Percentiles rank a stretch among this genome's conserved stretches.
phyloP scores from a whole-genome alignment of 2,888 invertebrate species.

The Schizotus pectinicornis region DNA sequence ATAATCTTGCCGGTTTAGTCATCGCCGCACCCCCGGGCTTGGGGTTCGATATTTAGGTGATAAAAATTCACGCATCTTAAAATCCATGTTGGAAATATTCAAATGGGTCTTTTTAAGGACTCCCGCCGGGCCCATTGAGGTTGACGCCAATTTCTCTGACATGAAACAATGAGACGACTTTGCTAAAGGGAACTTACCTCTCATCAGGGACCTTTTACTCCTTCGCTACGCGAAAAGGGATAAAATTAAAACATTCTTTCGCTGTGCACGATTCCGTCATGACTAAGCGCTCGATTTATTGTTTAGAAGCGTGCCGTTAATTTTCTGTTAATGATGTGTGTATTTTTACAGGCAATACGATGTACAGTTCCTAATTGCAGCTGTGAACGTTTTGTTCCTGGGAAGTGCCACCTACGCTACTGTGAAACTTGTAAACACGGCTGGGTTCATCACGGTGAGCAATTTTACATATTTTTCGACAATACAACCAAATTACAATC shows the following conservation, averaged over 20 bases:
- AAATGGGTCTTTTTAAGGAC: conserved; percentile 62
- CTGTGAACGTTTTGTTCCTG: conserved; percentile 74
- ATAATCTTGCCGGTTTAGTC: conserved; percentile 44
- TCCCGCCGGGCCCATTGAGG: conserved; percentile 59
- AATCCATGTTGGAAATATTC: conserved; percentile 65
- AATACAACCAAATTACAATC: neutral
- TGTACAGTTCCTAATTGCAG: conserved; percentile 71
- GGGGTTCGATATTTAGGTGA: conserved; percentile 57
- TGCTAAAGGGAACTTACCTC: conserved; percentile 48
- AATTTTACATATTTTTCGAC: conserved; percentile 11
- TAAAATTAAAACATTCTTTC: conserved; percentile 44
- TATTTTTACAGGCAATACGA: conserved; percentile 65
- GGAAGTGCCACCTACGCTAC: conserved; percentile 69
- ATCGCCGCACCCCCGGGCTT: conserved; percentile 42
- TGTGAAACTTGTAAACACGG: conserved; percentile 76
- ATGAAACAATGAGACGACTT: conserved; percentile 58
- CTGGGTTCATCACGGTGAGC: conserved; percentile 79
- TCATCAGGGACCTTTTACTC: conserved; percentile 49
- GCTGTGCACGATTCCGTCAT: conserved; percentile 17
- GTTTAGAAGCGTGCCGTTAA: conserved; percentile 22
- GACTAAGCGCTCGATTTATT: conserved; percentile 30
- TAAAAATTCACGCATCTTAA: conserved; percentile 62
- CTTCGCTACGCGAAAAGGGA: conserved; percentile 46
- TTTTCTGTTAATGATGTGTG: conserved; percentile 31
- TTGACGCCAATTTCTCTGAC: conserved; percentile 63